Base-by-base conservation (phyloP, 1,140 invertebrate genomes). In the Nomia melanderi region DNA sequence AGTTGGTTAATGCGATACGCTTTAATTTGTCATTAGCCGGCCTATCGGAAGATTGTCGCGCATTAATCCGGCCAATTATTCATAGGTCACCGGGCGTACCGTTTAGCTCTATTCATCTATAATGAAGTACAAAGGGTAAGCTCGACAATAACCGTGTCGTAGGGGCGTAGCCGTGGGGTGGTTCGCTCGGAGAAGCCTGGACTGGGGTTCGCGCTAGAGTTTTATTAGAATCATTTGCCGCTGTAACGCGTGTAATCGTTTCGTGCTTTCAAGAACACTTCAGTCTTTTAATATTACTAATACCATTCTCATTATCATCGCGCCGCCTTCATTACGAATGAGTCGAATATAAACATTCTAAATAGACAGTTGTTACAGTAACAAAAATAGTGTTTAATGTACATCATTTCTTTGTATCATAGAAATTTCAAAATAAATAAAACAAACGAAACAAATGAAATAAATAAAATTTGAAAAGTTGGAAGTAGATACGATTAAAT, bases 81-180 rank as follows among this genome's bases (percentile, higher is more conserved):
- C 72, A 14, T 47, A 27, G 63, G 27, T 57, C 53, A 74, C 25
- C n/a, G 44, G 31, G 31, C 33, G n/a, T 41, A 39, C 0, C 47
- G 41, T 54, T 65, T 54, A 41, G 71, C 71, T 75, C 39, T 56
- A 47, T 75, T 75, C 39, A 29, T 59, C 39, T 59, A 57, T 50
- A 75, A 67, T 59, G 73, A 75, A 75, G 64, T 33, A 64, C 63
- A 57, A 75, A 75, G 73, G 73, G 73, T 69, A 59, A 75, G 20
- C 53, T 31, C 14, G 63, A 75, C 50, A 25, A 33, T 66, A 66
- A 75, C 36, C 27, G 59, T 59, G 67, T 67, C 72, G 72, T 47
- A 59, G 54, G 73, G 73, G 73, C 39, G 63, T 67, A 17, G 56
- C 53, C 17, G 4, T 44, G 53, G 64, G 64, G 64, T 59, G 39